Base-by-base conservation (phyloP, 2,113 vertebrate species). In the Esox niger region DNA sequence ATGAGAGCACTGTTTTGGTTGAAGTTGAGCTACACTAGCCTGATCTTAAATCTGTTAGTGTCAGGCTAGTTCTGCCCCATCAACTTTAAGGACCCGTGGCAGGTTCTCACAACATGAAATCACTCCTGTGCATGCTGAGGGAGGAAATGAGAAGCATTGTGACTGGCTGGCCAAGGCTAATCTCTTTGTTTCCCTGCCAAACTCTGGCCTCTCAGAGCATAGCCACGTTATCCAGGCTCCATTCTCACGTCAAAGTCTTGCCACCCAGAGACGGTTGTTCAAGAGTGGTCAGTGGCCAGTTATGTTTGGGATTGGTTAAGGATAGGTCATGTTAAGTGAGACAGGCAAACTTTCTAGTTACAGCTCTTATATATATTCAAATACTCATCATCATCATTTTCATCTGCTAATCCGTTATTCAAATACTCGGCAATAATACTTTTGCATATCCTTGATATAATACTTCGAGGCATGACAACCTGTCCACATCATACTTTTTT, bases 131-230 rank as follows among this genome's bases (percentile, higher is more conserved):
- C 58, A 65, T 64, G 70, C 79, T 68, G 29, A 68, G 76, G 29
- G 66, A 74, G 69, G 71, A 69, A 79, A 84, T 74, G 79, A 76
- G 54, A 66, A 71, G 71, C 81, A 82, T 78, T 77, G 82, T 81
- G 84, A 86, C 78, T 27, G 60, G 78, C 76, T 81, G 55, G 72
- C 66, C 75, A 47, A 47, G 66, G 71, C 76, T 86, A 83, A 84
- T 82, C 78, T 54, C 87, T 88, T 86, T 88, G 75, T 87, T 79
- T 70, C 69, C 30, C 35, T 82, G 84, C 82, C 84, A 87, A 80
- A 73, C 52, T 2, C 21, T 55, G 75, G 49, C 38, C 81, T 83
- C 76, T 70, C 21, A 4, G 64, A 79, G 62, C 4, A 35, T 80
- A 43, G 38, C 38, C 38, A 43, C 38, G 17, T 43, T 74, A 74